phyloP scores from a whole-genome alignment of 2,797 vertebrate genomes.

The Malurus splendens region DNA sequence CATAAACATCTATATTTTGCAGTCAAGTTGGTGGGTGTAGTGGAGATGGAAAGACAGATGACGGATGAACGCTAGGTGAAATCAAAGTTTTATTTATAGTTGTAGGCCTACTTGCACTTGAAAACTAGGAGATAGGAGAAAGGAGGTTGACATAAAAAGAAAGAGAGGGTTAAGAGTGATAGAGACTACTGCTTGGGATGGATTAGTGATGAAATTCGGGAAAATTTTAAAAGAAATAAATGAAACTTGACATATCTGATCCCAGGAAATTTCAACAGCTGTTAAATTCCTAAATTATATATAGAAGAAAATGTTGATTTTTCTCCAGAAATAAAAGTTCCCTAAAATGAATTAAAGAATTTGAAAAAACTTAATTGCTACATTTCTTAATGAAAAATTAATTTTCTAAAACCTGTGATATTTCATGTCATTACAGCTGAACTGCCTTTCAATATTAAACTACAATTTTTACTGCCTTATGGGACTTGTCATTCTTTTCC shows the following conservation, averaged over 20 bases:
- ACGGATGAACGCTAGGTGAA: slow-evolving; percentile 34
- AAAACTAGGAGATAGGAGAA: neutral
- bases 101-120: neutral
- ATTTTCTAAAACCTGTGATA: neutral
- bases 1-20: neutral
- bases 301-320: neutral
- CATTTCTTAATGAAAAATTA: neutral
- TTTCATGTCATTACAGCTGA: neutral
- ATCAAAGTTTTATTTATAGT: slow-evolving; percentile 36
- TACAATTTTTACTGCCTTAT: neutral
- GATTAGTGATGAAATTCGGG: neutral
- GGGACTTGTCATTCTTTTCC: neutral
- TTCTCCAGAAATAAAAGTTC: neutral
- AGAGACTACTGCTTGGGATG: neutral
- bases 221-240: neutral
- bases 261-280: neutral
- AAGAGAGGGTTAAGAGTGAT: neutral
- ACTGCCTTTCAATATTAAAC: neutral
- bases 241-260: neutral
- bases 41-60: slow-evolving; percentile 29
- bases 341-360: neutral
- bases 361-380: neutral
- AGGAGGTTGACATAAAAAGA: neutral
- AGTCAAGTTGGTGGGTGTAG: slow-evolving; percentile 8
- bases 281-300: neutral